These are phyloP conservation scores for Drosophila rufa DNA, from an alignment of 1,140 invertebrate genomes.

Conservation along the genomic window DNA sequence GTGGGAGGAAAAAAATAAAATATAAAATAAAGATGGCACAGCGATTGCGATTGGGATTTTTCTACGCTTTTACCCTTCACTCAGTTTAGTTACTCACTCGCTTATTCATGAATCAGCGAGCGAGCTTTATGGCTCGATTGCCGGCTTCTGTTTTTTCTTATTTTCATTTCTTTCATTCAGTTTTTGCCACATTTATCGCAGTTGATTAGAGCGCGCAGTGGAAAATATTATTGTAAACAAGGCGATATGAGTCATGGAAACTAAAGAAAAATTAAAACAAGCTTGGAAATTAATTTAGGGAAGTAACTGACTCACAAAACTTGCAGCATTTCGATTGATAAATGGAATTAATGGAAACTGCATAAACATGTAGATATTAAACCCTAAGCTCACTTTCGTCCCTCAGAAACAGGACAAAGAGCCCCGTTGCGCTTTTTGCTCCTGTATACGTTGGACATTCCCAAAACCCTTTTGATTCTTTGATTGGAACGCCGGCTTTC, in stretches of 20 bases:
- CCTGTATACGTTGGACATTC: background rate
- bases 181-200: background rate
- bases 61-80: constrained; percentile 4
- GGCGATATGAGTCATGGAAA: constrained; percentile 3
- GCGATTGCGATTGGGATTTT: constrained; percentile 1
- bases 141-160: background rate
- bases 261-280: background rate
- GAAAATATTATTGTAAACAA: constrained; percentile 11
- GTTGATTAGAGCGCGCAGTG: constrained; percentile 10
- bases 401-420: background rate
- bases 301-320: background rate
- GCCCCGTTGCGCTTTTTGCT: background rate
- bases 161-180: background rate
- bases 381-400: background rate
- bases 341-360: background rate
- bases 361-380: background rate
- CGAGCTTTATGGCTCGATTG: constrained; percentile 1
- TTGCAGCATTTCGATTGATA: background rate
- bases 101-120: constrained; percentile 20
- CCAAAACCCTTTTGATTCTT: constrained; percentile 3
- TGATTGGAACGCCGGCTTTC: background rate
- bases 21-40: constrained; percentile 8
- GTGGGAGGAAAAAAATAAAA: background rate
- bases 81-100: constrained; percentile 16
- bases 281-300: background rate